Conservation (phyloP, 2,113 vertebrate species). For the Galeopterus variegatus region DNA sequence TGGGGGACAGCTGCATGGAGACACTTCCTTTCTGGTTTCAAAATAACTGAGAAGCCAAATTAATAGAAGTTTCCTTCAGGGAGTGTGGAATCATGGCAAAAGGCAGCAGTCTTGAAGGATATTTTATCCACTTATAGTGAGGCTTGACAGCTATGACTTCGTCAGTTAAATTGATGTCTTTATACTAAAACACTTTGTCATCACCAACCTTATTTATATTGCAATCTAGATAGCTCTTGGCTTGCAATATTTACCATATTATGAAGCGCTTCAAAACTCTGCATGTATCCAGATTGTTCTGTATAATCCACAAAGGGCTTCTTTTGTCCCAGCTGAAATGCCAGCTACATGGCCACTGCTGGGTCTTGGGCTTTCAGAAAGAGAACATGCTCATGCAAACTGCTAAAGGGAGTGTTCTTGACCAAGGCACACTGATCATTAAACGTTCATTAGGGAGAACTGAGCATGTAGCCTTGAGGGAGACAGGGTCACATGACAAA, state of each 20-base stretch:
- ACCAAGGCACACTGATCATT: not conserved
- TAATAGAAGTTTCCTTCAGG: not conserved
- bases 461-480: not conserved
- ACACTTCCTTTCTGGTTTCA: slow-evolving; percentile 32
- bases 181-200: not conserved
- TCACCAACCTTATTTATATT: not conserved
- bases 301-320: not conserved
- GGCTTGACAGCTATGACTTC: not conserved
- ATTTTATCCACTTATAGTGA: not conserved
- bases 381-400: not conserved
- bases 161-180: slow-evolving; percentile 42
- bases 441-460: not conserved
- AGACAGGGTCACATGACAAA: not conserved
- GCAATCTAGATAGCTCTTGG: slow-evolving; percentile 33
- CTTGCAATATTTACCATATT: slow-evolving; percentile 32
- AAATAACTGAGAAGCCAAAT: slow-evolving; percentile 29
- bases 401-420: not conserved
- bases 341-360: not conserved
- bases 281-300: not conserved
- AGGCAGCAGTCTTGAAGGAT: not conserved
- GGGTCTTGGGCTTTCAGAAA: not conserved
- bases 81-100: not conserved
- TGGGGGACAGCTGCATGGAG: not conserved
- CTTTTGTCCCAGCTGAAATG: slow-evolving; percentile 26
- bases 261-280: slow-evolving; percentile 49